Conservation (phyloP, 2,888 invertebrate genomes). For the Agrotis puta region DNA sequence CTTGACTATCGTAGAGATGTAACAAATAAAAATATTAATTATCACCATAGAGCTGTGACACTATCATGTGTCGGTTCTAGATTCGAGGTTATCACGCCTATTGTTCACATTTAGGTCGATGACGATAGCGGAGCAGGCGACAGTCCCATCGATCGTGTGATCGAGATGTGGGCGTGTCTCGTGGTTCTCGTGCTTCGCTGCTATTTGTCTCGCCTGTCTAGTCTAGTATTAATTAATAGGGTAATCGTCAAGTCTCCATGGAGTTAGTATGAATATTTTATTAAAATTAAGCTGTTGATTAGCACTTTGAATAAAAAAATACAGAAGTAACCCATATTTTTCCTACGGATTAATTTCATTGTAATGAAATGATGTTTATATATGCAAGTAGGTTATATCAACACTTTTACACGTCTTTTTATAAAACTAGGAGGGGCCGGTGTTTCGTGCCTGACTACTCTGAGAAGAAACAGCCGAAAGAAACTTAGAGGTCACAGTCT, state of each 20-base stretch:
- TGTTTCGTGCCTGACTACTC: too few species aligned
- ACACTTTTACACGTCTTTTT: too few species aligned
- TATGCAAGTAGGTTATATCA: too few species aligned
- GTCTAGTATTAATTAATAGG: constrained; percentile 46
- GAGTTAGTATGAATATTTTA: neutral
- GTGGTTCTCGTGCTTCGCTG: constrained; percentile 59
- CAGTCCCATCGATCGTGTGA: constrained; percentile 61
- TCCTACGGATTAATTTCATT: too few species aligned
- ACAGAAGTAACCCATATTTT: neutral
- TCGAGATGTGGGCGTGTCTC: constrained; percentile 68
- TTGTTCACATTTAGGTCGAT: constrained; percentile 54
- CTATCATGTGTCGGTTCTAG: constrained; percentile 41
- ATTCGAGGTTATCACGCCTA: constrained; percentile 61
- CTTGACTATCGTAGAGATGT: constrained; percentile 1
- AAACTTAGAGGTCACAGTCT: too few species aligned
- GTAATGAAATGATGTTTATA: too few species aligned
- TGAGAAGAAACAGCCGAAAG: too few species aligned
- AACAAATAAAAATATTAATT: constrained; percentile 1
- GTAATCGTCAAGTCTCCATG: neutral
- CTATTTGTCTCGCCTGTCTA: constrained; percentile 64
- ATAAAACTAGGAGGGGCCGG: too few species aligned
- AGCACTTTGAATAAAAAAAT: neutral
- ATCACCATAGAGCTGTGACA: constrained; percentile 26
- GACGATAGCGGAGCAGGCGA: constrained; percentile 58
- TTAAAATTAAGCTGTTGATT: neutral